These are phyloP conservation scores for Irena cyanogastra DNA, from an alignment of 2,113 vertebrate genomes.

Conservation along the genomic window DNA sequence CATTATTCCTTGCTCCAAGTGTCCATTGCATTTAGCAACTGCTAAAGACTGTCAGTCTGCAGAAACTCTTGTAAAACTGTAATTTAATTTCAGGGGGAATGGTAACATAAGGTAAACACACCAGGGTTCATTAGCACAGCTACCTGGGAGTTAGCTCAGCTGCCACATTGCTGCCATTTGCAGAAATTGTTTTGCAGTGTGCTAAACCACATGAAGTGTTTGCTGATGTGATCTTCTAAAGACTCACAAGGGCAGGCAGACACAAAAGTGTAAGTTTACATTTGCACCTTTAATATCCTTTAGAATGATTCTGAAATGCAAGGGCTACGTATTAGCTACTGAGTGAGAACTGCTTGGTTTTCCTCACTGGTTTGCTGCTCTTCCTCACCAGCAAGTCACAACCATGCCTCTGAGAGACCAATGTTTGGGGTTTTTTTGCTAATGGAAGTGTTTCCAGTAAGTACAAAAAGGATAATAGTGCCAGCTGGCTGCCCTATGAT, in stretches of 20 bases:
- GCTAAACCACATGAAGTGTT: background rate
- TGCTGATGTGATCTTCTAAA: background rate
- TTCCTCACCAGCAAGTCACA: background rate
- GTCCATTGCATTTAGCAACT: background rate
- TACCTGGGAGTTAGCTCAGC: background rate
- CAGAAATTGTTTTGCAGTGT: background rate
- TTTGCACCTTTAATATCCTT: background rate
- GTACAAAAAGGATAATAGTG: background rate
- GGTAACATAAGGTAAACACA: background rate
- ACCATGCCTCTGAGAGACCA: background rate
- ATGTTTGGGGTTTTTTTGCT: background rate
- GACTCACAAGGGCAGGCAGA: background rate
- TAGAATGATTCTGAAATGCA: background rate
- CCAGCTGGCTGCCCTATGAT: background rate
- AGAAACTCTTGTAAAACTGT: background rate
- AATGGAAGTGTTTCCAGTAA: background rate
- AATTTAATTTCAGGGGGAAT: slow-evolving; percentile 30
- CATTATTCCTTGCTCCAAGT: background rate
- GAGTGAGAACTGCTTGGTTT: background rate
- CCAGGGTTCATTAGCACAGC: slow-evolving; percentile 5
- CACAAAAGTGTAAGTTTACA: background rate
- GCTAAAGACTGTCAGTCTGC: background rate
- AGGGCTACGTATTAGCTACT: background rate
- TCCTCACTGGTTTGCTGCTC: background rate
- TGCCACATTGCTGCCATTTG: background rate